Base-by-base conservation (phyloP, 1,140 invertebrate species). In the Leptinotarsa lineolata region DNA sequence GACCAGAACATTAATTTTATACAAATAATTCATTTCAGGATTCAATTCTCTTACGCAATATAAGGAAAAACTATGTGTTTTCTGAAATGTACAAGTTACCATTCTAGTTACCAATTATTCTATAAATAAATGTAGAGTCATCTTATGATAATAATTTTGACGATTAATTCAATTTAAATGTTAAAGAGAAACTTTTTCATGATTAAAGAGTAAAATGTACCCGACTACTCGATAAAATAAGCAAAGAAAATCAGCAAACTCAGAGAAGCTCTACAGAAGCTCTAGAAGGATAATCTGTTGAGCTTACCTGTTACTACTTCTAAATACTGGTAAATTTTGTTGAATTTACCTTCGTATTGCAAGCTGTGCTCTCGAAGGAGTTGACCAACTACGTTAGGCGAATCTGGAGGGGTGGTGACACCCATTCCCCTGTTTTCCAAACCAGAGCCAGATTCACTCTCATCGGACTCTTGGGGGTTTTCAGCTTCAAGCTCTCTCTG, bases 371-470 rank as follows among this genome's bases (percentile, higher is more conserved):
- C 90, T 80, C 86, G 86, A 79, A 86, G 86, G 77, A 88, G 86
- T 65, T 85, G 85, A 76, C 76, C 79, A 22, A 87, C 85, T 2
- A 88, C 86, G 77, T 92, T 92, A 13, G 94, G 95, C n/a, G 93
- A 96, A 86, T 95, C 95, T 20, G 95, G 96, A 18, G 94, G 96
- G 68, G 94, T 97, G 79, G 87, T 90, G 77, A 85, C 85, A 11
- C 82, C 83, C 72, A 85, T 85, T 16, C 48, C 70, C 76, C 88
- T 81, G 74, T 87, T 88, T 75, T 90, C 90, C 72, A 89, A 74
- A 70, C 90, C 89, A 77, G 88, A 88, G 73, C 92, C 90, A 76
- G 88, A 88, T 77, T 90, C 90, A 74, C 89, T 90, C 74, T 93
- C 92, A 59, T 92, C 90, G 68, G 88, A 89, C 67, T 89, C 89